A percentile compares a stretch with the other conserved stretches of the same genome.
Conservation (phyloP, 2,113 vertebrate genomes). For the Solea senegalensis region DNA sequence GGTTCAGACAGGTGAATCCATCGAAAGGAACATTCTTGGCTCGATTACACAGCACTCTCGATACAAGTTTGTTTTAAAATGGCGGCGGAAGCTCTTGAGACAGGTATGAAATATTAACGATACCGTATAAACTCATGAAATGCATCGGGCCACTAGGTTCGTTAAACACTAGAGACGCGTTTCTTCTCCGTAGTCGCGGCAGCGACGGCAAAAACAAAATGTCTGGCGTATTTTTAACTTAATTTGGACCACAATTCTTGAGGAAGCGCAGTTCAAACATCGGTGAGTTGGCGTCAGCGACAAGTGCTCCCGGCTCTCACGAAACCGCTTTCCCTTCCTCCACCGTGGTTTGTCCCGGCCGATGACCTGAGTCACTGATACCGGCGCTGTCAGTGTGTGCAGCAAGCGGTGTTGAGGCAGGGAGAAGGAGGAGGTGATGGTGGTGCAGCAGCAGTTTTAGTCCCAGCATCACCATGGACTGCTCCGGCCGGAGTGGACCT, state of each 20-base stretch:
- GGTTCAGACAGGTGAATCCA: slow-evolving; percentile 74
- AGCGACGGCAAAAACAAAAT: too few relatives aligned
- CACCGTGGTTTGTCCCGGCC: not conserved
- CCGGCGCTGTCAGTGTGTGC: slow-evolving; percentile 17
- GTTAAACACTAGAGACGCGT: not conserved
- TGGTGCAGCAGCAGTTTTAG: slow-evolving; percentile 29
- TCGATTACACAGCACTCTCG: slow-evolving; percentile 70
- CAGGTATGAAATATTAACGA: slow-evolving; percentile 70
- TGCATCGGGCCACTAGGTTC: fast-evolving
- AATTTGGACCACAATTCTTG: slow-evolving; percentile 1
- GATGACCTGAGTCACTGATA: not conserved
- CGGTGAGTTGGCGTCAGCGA: slow-evolving; percentile 28
- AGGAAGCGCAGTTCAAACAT: slow-evolving; percentile 54
- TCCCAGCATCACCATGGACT: slow-evolving; percentile 66
- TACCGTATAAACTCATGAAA: slow-evolving; percentile 32
- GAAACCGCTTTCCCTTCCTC: not conserved
- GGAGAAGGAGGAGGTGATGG: slow-evolving; percentile 36
- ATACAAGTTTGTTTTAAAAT: slow-evolving; percentile 81
- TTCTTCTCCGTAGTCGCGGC: not conserved
- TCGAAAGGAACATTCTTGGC: slow-evolving; percentile 62
- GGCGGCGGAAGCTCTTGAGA: slow-evolving; percentile 74
- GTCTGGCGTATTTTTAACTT: not conserved
- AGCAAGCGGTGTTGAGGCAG: slow-evolving; percentile 44
- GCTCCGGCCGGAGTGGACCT: slow-evolving; percentile 44
- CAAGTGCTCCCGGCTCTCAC: slow-evolving; percentile 38